Percentiles rank a stretch among this genome's conserved stretches.
phyloP scores from a whole-genome alignment of 2,113 vertebrate species.

The Prunella himalayana region DNA sequence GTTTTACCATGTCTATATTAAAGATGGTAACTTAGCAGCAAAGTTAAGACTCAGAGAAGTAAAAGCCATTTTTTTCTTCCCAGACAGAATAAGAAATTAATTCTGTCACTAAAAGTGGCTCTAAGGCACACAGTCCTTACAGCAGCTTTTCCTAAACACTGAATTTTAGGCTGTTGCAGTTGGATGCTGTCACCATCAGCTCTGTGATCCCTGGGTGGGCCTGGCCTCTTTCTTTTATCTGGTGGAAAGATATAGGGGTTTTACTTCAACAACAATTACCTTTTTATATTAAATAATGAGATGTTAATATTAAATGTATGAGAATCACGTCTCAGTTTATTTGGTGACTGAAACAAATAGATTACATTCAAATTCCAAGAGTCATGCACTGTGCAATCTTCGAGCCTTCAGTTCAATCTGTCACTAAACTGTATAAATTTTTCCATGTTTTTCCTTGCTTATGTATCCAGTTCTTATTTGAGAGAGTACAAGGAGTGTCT shows the following conservation, averaged over 20 bases:
- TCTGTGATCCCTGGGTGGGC: background rate
- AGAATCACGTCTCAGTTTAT: background rate
- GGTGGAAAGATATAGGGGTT: background rate
- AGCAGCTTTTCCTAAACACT: background rate
- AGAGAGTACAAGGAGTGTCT: constrained; percentile 87
- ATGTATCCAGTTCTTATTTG: constrained; percentile 88
- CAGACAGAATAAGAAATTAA: background rate
- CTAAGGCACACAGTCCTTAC: background rate
- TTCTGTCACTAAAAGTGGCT: background rate
- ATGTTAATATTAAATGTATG: background rate
- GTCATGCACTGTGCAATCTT: background rate
- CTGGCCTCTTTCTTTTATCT: background rate
- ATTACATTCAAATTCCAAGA: background rate
- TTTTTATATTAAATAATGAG: background rate
- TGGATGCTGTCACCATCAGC: background rate
- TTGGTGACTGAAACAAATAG: background rate
- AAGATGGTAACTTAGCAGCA: background rate
- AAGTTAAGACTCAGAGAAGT: background rate
- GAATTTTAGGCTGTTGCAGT: background rate
- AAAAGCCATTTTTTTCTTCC: background rate
- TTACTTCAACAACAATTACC: background rate
- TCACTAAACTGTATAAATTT: background rate
- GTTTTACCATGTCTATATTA: background rate
- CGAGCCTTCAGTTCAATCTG: background rate
- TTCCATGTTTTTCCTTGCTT: background rate